phyloP scores from a whole-genome alignment of 2,797 vertebrate species.

The Pangasius krempfi region DNA sequence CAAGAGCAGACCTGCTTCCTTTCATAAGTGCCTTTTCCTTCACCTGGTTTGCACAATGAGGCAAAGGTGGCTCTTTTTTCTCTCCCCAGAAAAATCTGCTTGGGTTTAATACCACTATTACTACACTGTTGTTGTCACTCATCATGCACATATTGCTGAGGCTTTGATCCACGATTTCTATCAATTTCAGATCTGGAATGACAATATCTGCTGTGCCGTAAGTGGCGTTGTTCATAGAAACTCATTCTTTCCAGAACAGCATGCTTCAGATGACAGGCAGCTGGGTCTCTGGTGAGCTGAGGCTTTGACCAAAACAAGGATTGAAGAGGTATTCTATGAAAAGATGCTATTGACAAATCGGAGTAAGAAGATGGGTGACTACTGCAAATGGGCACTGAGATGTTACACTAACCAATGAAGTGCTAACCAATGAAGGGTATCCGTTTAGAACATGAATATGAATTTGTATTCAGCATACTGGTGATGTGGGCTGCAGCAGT shows the following conservation, averaged over 20 bases:
- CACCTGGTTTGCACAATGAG: slow-evolving; percentile 53
- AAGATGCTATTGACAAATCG: slow-evolving; percentile 42
- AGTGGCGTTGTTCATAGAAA: slow-evolving; percentile 57
- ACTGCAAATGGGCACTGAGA: slow-evolving; percentile 32
- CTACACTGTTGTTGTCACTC: slow-evolving; percentile 66
- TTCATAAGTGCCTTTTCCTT: slow-evolving; percentile 56
- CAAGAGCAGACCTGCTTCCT: slow-evolving; percentile 53
- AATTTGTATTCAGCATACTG: slow-evolving; percentile 22
- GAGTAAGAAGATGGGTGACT: slow-evolving; percentile 49
- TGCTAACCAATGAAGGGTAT: slow-evolving; percentile 47
- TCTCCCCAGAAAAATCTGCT: slow-evolving; percentile 58
- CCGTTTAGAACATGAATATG: slow-evolving; percentile 43
- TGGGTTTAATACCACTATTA: slow-evolving; percentile 64
- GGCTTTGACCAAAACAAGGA: slow-evolving; percentile 44
- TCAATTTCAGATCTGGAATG: slow-evolving; percentile 66
- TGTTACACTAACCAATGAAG: slow-evolving; percentile 40
- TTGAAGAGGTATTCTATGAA: slow-evolving; percentile 41
- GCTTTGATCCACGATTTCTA: slow-evolving; percentile 73
- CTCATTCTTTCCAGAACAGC: slow-evolving; percentile 38
- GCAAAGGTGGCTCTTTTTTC: slow-evolving; percentile 9
- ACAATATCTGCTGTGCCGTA: slow-evolving; percentile 67
- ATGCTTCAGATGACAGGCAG: slow-evolving; percentile 44
- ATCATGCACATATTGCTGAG: slow-evolving; percentile 58
- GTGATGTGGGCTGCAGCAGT: slow-evolving; percentile 22
- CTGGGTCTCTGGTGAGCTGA: slow-evolving; percentile 36